Conservation (phyloP, 2,888 invertebrate genomes). For the Macaria notata region DNA sequence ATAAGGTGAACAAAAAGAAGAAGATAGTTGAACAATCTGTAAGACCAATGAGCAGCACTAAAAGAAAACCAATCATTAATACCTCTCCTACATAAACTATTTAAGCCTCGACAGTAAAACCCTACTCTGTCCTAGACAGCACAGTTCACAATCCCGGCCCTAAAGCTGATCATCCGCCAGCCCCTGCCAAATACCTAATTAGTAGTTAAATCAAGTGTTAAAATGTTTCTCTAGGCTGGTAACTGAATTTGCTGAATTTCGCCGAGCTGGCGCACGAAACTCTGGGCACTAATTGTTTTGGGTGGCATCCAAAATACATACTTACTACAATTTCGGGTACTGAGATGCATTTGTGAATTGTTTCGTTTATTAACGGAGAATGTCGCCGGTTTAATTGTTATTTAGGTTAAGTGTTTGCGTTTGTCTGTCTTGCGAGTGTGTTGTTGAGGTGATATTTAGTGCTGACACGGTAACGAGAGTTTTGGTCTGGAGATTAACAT, state of each 20-base stretch:
- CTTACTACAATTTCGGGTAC: constrained; percentile 71
- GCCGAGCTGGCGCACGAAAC: constrained; percentile 47
- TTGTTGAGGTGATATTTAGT: background rate
- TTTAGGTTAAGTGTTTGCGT: constrained; percentile 18
- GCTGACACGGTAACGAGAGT: background rate
- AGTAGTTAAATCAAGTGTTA: constrained; percentile 39
- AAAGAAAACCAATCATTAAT: too few relatives aligned
- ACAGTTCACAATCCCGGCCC: background rate
- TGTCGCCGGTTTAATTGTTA: constrained; percentile 27
- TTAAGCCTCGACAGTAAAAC: too few relatives aligned
- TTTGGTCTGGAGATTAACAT: too few relatives aligned
- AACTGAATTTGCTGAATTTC: constrained; percentile 61
- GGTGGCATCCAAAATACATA: constrained; percentile 76
- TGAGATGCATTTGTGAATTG: constrained; percentile 53
- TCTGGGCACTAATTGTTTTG: constrained; percentile 75
- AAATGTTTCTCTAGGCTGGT: constrained; percentile 46
- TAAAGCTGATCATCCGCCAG: background rate
- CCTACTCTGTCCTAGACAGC: too few relatives aligned
- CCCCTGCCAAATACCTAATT: constrained; percentile 17
- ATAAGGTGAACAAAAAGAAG: too few relatives aligned
- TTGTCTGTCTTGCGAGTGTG: constrained; percentile 4
- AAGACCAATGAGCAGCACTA: too few relatives aligned
- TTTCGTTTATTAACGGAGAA: constrained; percentile 27
- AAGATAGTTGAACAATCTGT: too few relatives aligned
- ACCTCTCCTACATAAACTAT: too few relatives aligned